A percentile compares a stretch with the other conserved stretches of the same genome.
Evolutionary conservation across 2,113 vertebrate species (phyloP).

Genomic region (Pungitius pungitius): DNA sequence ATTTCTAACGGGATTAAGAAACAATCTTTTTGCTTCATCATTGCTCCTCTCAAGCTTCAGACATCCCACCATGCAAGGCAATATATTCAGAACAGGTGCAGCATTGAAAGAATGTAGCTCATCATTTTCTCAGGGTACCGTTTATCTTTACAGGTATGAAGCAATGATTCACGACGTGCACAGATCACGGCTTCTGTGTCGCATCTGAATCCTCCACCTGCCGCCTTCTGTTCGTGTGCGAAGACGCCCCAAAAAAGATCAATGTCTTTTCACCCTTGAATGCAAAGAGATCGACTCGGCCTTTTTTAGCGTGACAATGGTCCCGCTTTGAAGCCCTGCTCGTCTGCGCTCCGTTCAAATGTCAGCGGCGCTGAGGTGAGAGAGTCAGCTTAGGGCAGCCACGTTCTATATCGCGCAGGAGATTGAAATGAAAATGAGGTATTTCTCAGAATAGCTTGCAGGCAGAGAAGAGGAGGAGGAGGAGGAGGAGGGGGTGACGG

Average conservation of each 20-base stretch:
- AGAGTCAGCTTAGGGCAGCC: slow-evolving; percentile 50
- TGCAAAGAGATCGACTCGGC: slow-evolving; percentile 64
- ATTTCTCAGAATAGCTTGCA: slow-evolving; percentile 64
- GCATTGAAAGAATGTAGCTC: slow-evolving; percentile 1
- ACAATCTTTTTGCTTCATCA: slow-evolving; percentile 23
- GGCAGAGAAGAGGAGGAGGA: slow-evolving; percentile 1
- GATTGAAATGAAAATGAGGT: slow-evolving; percentile 75
- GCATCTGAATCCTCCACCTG: slow-evolving; percentile 20
- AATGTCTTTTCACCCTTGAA: slow-evolving; percentile 45
- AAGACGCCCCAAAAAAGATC: slow-evolving; percentile 49
- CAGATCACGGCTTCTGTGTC: slow-evolving; percentile 35
- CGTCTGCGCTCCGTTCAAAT: slow-evolving; percentile 57
- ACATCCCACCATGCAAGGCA: background rate
- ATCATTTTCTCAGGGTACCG: slow-evolving; percentile 22
- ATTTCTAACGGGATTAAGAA: slow-evolving; percentile 11
- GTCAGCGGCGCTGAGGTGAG: slow-evolving; percentile 61
- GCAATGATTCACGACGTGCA: slow-evolving; percentile 48
- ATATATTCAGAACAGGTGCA: background rate
- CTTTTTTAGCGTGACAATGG: slow-evolving; percentile 65
- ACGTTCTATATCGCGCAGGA: slow-evolving; percentile 43
- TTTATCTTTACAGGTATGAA: slow-evolving; percentile 14
- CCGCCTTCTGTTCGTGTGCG: slow-evolving; percentile 15
- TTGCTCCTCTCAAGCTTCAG: slow-evolving; percentile 1
- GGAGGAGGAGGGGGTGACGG: slow-evolving; percentile 55
- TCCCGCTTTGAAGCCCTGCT: slow-evolving; percentile 26